phyloP scores from a whole-genome alignment of 2,888 invertebrate species.

The Drosophila dives region DNA sequence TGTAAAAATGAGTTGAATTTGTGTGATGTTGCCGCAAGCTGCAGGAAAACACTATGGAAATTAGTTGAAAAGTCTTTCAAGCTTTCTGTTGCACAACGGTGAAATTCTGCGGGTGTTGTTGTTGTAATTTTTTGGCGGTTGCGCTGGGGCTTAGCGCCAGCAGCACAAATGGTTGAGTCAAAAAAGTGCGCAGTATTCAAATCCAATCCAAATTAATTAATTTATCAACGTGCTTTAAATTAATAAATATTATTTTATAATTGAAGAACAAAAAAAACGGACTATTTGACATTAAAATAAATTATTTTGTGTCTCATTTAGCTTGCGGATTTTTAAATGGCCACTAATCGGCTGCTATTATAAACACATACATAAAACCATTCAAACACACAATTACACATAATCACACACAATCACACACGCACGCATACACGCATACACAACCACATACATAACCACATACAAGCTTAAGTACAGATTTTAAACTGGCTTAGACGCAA shows the following conservation, averaged over 20 bases:
- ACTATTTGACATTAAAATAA: background rate
- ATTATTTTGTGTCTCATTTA: background rate
- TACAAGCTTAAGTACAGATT: background rate
- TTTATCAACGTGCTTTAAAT: background rate
- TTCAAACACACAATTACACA: background rate
- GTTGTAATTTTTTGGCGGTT: conserved; percentile 2
- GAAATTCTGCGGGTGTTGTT: conserved; percentile 6
- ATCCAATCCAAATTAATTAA: background rate
- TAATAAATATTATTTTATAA: background rate
- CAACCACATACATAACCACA: background rate
- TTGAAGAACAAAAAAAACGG: background rate
- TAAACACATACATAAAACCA: background rate
- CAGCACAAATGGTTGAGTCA: conserved; percentile 53
- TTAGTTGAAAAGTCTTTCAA: conserved; percentile 57
- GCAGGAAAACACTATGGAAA: conserved; percentile 67
- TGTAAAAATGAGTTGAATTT: conserved; percentile 60
- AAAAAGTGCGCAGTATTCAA: background rate
- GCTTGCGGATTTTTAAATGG: background rate
- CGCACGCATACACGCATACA: rapidly evolving
- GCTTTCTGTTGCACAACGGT: background rate
- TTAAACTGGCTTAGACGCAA: background rate
- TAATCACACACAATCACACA: too few species aligned
- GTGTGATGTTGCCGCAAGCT: conserved; percentile 70
- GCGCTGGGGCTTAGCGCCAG: conserved; percentile 21
- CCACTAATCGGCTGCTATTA: background rate